A percentile compares a stretch with the other conserved stretches of the same genome.
phyloP scores from a whole-genome alignment of 2,888 invertebrate genomes.

The Lithophane leautieri region DNA sequence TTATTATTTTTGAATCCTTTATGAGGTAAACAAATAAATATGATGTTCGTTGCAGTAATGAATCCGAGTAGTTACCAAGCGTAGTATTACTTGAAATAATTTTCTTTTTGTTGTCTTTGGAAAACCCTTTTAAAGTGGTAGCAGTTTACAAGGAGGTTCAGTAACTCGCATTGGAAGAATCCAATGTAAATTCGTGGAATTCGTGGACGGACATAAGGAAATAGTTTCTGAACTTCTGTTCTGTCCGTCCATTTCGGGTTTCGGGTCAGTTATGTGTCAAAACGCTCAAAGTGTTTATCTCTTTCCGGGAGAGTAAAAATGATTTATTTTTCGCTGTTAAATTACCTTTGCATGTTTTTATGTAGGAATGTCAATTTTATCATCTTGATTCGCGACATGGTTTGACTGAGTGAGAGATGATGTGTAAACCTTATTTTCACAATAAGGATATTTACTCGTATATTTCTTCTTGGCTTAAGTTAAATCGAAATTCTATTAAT shows the following conservation, averaged over 20 bases:
- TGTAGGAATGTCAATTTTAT: background rate
- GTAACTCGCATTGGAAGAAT: too few species aligned
- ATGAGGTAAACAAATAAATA: too few species aligned
- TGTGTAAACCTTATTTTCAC: background rate
- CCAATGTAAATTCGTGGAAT: too few species aligned
- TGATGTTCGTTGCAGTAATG: background rate
- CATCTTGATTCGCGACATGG: background rate
- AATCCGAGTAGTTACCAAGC: background rate
- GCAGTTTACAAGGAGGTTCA: background rate
- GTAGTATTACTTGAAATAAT: background rate
- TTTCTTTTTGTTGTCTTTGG: background rate
- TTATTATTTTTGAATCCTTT: background rate
- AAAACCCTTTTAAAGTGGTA: background rate
- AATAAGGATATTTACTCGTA: background rate
- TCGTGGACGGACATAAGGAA: too few species aligned
- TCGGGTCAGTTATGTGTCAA: background rate
- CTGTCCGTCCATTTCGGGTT: background rate
- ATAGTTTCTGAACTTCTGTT: too few species aligned
- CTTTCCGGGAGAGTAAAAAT: conserved; percentile 43
- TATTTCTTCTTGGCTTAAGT: background rate
- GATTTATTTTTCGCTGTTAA: conserved; percentile 26
- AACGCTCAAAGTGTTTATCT: background rate
- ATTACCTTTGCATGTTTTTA: conserved; percentile 4
- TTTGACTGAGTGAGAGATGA: background rate
- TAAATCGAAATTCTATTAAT: too few species aligned